Evolutionary conservation across 2,113 vertebrate genomes (phyloP).

Genomic region (Cottus gobio): DNA sequence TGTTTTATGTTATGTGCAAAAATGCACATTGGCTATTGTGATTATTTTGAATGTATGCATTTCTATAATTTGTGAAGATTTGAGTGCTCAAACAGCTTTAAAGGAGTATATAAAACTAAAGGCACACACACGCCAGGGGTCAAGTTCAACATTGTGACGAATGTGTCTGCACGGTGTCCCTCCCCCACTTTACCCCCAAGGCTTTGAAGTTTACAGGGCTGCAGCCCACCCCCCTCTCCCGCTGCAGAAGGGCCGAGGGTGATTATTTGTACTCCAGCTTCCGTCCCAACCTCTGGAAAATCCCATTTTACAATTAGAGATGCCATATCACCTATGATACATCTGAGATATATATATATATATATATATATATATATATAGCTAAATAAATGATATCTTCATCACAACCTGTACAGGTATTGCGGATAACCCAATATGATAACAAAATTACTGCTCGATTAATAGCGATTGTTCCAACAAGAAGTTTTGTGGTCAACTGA

Average conservation of each 20-base stretch:
- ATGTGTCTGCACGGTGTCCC: constrained; percentile 37
- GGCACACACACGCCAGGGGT: constrained; percentile 32
- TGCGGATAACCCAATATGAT: neutral
- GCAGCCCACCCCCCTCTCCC: constrained; percentile 1
- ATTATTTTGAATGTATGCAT: neutral
- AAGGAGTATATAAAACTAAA: neutral
- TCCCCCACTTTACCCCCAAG: constrained; percentile 36
- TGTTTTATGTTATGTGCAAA: neutral
- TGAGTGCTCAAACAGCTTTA: neutral
- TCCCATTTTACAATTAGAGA: neutral
- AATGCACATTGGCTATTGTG: neutral
- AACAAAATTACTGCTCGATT: neutral
- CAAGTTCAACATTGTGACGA: constrained; percentile 67
- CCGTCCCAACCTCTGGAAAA: constrained; percentile 11
- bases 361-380: too few species aligned
- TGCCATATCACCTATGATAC: neutral
- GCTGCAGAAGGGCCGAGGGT: constrained; percentile 17
- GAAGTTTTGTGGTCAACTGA: neutral
- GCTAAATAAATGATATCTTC: neutral
- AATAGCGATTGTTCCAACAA: neutral
- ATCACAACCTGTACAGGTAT: neutral
- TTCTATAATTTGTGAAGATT: neutral
- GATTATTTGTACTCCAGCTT: constrained; percentile 30
- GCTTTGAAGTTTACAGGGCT: constrained; percentile 43
- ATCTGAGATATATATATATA: neutral